Evolutionary conservation across 2,888 invertebrate species (phyloP).

Genomic region (Cryptus viduatorius): DNA sequence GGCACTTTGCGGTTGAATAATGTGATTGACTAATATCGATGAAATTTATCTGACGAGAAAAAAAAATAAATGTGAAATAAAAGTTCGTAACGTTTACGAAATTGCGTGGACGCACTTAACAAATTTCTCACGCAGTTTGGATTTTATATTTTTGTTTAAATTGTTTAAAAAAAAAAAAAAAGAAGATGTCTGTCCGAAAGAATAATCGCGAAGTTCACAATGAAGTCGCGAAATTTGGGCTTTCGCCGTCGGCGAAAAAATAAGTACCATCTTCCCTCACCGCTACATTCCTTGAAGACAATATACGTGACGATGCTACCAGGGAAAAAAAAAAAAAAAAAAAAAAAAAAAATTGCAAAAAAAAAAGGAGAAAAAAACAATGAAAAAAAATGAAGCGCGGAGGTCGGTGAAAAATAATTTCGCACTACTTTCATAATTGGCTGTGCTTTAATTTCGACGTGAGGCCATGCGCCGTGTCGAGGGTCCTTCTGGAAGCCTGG

Average conservation of each 20-base stretch:
- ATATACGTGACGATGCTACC: conserved; percentile 25
- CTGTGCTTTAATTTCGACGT: conserved; percentile 81
- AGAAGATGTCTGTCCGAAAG: neutral
- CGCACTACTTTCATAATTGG: conserved; percentile 80
- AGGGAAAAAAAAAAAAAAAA: conserved; percentile 62
- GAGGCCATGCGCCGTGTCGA: conserved; percentile 77
- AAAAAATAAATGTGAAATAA: neutral
- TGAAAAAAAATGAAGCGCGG: conserved; percentile 35
- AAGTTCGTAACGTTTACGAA: conserved; percentile 17
- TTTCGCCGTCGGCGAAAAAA: neutral
- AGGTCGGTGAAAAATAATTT: conserved; percentile 69
- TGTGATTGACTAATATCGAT: no score
- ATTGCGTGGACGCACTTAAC: neutral
- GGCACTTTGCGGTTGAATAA: no score
- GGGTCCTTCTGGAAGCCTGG: conserved; percentile 75
- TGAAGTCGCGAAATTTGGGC: neutral
- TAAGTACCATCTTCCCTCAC: neutral
- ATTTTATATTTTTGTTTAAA: neutral
- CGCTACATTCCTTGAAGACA: neutral
- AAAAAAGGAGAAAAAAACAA: conserved; percentile 6
- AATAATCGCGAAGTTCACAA: neutral
- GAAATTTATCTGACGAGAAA: no score
- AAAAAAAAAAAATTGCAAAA: conserved; percentile 1
- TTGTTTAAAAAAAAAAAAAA: neutral
- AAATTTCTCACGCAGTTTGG: no score